Conservation (phyloP, 2,113 vertebrate species). For the Malurus elegans region DNA sequence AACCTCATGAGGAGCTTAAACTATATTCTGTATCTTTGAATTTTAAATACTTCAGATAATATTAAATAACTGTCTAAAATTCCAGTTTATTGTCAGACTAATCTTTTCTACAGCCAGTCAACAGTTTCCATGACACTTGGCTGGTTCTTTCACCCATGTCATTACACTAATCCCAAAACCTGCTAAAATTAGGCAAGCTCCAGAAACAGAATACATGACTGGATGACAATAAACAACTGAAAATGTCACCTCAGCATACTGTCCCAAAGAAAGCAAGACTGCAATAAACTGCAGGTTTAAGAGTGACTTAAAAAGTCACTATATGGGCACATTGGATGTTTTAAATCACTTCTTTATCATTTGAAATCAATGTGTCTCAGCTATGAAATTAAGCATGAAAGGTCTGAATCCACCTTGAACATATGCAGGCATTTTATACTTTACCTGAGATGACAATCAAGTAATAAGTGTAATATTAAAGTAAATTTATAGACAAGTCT, state of each 20-base stretch:
- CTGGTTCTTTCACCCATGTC: background rate
- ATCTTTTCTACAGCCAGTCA: background rate
- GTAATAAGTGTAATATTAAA: background rate
- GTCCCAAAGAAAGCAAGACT: background rate
- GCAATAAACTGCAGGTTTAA: background rate
- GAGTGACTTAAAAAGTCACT: background rate
- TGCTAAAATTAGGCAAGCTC: background rate
- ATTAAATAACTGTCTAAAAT: background rate
- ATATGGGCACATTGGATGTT: background rate
- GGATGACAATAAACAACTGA: background rate
- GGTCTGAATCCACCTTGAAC: background rate
- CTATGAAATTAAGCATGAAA: background rate
- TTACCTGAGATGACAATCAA: background rate
- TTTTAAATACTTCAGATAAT: background rate
- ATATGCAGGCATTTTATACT: background rate
- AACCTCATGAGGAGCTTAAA: background rate
- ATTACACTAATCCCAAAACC: background rate
- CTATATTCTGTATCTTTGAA: background rate
- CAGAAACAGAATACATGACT: background rate
- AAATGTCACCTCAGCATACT: background rate
- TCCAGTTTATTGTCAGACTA: background rate
- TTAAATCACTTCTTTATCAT: background rate
- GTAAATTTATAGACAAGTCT: background rate
- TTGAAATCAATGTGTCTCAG: background rate
- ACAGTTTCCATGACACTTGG: background rate